Evolutionary conservation across 1,140 invertebrate genomes (phyloP), one percentile per base, ranked within the genome.

Genomic region (Centruroides sculpturatus): DNA sequence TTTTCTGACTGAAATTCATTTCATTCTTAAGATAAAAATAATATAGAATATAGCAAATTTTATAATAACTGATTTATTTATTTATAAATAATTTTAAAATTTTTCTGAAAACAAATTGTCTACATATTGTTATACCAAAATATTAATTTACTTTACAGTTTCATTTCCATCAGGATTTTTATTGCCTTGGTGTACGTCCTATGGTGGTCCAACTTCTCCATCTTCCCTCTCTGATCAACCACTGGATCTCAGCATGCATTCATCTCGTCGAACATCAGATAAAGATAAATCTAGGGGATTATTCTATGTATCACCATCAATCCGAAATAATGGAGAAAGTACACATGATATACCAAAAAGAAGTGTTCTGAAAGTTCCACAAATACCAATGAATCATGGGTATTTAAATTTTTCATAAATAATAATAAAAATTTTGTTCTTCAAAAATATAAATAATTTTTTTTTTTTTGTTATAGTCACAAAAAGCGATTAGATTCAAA

Each of bases 241-340:
- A 7, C 60, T 72, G 49, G 71, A 72, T 59, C 62, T 72, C 36
- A 72, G 71, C 50, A 64, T 70, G 35, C 64, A 71, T 76, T 77
- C 66, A 70, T 82, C 53, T 12, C 59, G 54, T 57, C 46, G n/a
- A 49, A 8, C 83, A 71, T 78, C 81, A 66, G 70, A 78, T 81
- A 68, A 75, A 78, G 66, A 77, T 78, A 72, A 81, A 77, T 72
- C 77, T 77, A 71, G 76, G 74, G 68, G 76, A 71, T 13, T 79
- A 80, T 52, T 75, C 84, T 60, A 79, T 50, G 34, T 59, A 56
- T 53, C 47, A 55, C 13, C 54, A 47, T 34, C 46, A 48, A 55
- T 8, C 47, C 41, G 41, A 58, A 54, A 47, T 49, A 60, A 56
- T 47, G 62, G 53, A 35, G 54, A 55, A 35, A 63, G 70, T 54